Evolutionary conservation across 2,113 vertebrate species (phyloP), one percentile per base, ranked within the genome.

Genomic region (Centropus unirufus): DNA sequence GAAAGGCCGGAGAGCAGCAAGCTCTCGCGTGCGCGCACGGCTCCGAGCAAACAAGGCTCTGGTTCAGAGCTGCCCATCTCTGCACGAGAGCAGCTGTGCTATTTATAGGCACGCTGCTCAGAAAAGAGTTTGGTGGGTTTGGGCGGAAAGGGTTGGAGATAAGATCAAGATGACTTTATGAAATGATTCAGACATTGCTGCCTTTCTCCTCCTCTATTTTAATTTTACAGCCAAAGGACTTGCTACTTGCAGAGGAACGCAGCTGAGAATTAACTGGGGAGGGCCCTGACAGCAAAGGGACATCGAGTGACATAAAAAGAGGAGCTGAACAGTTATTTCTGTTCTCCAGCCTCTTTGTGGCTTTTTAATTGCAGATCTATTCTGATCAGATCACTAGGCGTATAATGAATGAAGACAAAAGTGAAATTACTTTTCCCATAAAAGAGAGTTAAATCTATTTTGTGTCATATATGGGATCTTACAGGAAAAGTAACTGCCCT

Each of bases 91-190:
- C 91, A 16, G 95, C 78, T 11, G 5, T 55, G 91, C 97, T 98
- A 98, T 98, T 98, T 98, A 98, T 98, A 98, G 98, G 61, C 91
- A 72, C 81, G 14, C 68, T 58, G 95, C 96, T 97, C 97, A 96
- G 96, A 87, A 96, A 92, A 95, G 93, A 91, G 91, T 89, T 95
- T 89, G 91, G 96, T 97, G 97, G 96, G 97, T 98, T 98, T 95
- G 92, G 95, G 97, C 94, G 94, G 98, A 98, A 98, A 98, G 85
- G 74, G 94, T 91, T 83, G 32, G 52, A 95, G 97, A 97, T 96
- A 96, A 97, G 95, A 98, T 97, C 97, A 95, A 97, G 95, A 97
- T 90, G 80, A 96, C 95, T 97, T 91, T 97, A 96, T 90, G 93
- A 95, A 95, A 90, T 47, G 83, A 97, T 96, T 92, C 89, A 97